phyloP scores from a whole-genome alignment of 2,888 invertebrate species.

The Lymantria dispar region DNA sequence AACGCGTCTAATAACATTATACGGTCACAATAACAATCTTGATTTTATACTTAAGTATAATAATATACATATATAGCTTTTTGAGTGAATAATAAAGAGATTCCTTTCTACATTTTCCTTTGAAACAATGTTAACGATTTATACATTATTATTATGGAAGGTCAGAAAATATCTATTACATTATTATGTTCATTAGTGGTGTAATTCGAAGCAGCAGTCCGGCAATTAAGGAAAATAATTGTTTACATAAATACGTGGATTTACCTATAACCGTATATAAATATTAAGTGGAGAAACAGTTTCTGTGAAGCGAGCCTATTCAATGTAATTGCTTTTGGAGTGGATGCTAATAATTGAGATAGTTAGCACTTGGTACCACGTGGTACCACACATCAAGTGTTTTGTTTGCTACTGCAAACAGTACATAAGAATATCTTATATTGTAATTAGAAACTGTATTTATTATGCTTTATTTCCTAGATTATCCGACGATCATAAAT shows the following conservation, averaged over 20 bases:
- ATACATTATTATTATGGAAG: constrained; percentile 51
- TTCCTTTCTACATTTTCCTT: constrained; percentile 35
- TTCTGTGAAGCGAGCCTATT: constrained; percentile 58
- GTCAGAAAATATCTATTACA: constrained; percentile 78
- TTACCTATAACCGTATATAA: constrained; percentile 61
- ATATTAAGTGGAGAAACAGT: constrained; percentile 64
- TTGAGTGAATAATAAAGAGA: constrained; percentile 30
- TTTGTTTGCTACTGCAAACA: constrained; percentile 10
- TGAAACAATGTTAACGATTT: constrained; percentile 51
- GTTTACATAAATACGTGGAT: constrained; percentile 68
- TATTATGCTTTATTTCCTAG: no score
- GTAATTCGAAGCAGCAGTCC: constrained; percentile 58
- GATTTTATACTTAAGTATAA: not conserved
- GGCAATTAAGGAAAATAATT: constrained; percentile 78
- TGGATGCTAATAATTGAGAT: constrained; percentile 24
- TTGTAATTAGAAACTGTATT: no score
- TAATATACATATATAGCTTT: constrained; percentile 11
- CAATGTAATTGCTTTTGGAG: constrained; percentile 66
- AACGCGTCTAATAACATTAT: constrained; percentile 12
- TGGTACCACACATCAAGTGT: constrained; percentile 14
- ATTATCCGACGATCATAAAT: no score
- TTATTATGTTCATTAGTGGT: constrained; percentile 74
- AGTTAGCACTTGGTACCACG: constrained; percentile 18
- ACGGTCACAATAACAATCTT: constrained; percentile 14
- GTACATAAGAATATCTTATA: no score